Conservation (phyloP, 2,888 invertebrate genomes). For the Drosophila rellima region DNA sequence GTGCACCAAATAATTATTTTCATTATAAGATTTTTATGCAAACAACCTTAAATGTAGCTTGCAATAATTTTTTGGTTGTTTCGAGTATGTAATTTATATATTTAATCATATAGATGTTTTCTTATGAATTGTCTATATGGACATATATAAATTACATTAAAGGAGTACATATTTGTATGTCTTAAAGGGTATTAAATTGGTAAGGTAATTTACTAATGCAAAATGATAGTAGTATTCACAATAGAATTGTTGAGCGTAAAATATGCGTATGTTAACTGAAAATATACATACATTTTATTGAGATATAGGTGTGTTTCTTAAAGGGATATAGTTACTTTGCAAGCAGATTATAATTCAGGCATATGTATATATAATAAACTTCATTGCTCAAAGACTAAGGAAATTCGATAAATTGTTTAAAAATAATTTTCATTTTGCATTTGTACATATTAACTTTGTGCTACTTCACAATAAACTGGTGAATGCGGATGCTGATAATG, state of each 20-base stretch:
- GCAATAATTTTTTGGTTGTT: conserved; percentile 20
- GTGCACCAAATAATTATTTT: conserved; percentile 59
- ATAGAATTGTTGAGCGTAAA: not conserved
- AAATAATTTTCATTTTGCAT: not conserved
- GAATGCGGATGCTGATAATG: not conserved
- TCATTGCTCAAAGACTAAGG: not conserved
- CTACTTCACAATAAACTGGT: not conserved
- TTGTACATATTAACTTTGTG: conserved; percentile 6
- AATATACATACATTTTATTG: not conserved
- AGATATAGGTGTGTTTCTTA: not conserved
- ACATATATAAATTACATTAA: conserved; percentile 13
- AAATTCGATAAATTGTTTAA: not conserved
- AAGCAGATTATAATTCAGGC: not conserved
- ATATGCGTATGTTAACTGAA: not conserved
- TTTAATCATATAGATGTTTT: conserved; percentile 17
- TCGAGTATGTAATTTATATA: conserved; percentile 25
- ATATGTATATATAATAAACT: not conserved
- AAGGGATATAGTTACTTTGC: not conserved
- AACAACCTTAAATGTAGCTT: conserved; percentile 38
- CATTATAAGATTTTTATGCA: conserved; percentile 49
- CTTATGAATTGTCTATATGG: conserved; percentile 46
- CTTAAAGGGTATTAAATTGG: conserved; percentile 14
- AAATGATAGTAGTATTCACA: not conserved
- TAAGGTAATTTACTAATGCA: conserved; percentile 25
- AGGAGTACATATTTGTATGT: conserved; percentile 2